These are phyloP conservation scores for Hetaerina americana DNA, from an alignment of 1,140 invertebrate species.

Conservation along the genomic window DNA sequence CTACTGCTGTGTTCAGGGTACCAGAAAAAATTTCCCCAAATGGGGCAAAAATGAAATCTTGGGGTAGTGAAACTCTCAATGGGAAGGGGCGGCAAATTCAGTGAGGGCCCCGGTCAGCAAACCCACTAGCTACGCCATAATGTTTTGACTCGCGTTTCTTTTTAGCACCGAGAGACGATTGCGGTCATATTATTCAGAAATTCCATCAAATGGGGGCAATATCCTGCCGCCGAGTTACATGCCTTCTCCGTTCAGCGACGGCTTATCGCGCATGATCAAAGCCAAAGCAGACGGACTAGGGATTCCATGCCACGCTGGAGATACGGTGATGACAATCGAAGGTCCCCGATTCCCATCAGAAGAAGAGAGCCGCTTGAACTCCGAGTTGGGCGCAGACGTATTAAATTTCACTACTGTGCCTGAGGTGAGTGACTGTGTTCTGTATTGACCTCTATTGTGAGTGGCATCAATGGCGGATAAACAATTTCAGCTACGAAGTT, in stretches of 20 bases:
- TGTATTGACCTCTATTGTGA: background rate
- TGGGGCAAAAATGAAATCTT: too few species aligned
- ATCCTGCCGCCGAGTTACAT: too few species aligned
- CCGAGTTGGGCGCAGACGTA: constrained; percentile 76
- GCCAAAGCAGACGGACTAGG: background rate
- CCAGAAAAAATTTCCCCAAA: too few species aligned
- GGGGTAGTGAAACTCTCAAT: too few species aligned
- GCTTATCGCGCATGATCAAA: background rate
- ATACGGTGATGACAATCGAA: constrained; percentile 56
- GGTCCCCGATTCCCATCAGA: constrained; percentile 87
- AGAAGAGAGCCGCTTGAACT: constrained; percentile 82
- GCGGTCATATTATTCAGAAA: too few species aligned
- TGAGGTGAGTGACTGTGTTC: constrained; percentile 60
- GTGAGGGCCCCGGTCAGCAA: too few species aligned
- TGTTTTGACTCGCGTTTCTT: too few species aligned
- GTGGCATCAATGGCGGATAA: background rate
- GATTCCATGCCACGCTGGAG: background rate
- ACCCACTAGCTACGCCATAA: too few species aligned
- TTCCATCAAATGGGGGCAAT: too few species aligned
- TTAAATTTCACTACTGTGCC: constrained; percentile 96
- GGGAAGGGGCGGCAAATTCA: too few species aligned
- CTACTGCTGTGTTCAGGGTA: too few species aligned
- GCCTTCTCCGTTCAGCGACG: background rate
- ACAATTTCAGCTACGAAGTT: background rate
- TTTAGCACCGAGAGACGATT: too few species aligned